Percentiles rank a stretch among this genome's conserved stretches.
Evolutionary conservation across 1,140 invertebrate species (phyloP).

Genomic region (Microplitis demolitor): DNA sequence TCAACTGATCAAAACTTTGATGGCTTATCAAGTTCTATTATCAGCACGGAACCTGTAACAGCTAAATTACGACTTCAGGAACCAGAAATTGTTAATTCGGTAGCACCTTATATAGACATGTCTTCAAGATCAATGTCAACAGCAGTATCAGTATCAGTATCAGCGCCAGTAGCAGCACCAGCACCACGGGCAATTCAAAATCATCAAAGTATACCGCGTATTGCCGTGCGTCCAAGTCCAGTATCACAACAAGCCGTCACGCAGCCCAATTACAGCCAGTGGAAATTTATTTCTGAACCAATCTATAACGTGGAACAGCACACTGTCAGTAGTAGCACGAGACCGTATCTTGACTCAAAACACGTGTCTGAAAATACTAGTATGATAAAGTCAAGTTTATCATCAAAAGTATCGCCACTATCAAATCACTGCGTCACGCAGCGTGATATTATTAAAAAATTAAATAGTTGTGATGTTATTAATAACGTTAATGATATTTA

Average conservation of each 20-base stretch:
- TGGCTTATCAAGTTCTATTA: background rate
- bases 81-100: slow-evolving; percentile 31
- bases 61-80: slow-evolving; percentile 40
- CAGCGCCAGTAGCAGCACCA: slow-evolving; percentile 28
- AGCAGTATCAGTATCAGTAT: background rate
- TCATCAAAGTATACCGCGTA: slow-evolving; percentile 46
- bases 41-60: slow-evolving; percentile 30
- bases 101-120: slow-evolving; percentile 34
- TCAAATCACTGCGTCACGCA: slow-evolving; percentile 50
- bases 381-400: slow-evolving; percentile 57
- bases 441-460: slow-evolving; percentile 40
- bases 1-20: slow-evolving; percentile 35
- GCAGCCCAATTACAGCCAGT: slow-evolving; percentile 36
- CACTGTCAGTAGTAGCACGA: slow-evolving; percentile 44
- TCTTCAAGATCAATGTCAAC: slow-evolving; percentile 30
- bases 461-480: slow-evolving; percentile 36
- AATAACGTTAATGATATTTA: slow-evolving; percentile 42
- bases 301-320: slow-evolving; percentile 45
- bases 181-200: slow-evolving; percentile 34
- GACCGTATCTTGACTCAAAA: slow-evolving; percentile 56
- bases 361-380: slow-evolving; percentile 57
- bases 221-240: slow-evolving; percentile 54
- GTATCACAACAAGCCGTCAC: slow-evolving; percentile 34
- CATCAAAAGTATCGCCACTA: slow-evolving; percentile 49
- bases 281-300: slow-evolving; percentile 48